Evolutionary conservation across 92 coral and sea anemone species (phyloP), one percentile per base, ranked within the genome.

Genomic region (Parazoanthus darwini): DNA sequence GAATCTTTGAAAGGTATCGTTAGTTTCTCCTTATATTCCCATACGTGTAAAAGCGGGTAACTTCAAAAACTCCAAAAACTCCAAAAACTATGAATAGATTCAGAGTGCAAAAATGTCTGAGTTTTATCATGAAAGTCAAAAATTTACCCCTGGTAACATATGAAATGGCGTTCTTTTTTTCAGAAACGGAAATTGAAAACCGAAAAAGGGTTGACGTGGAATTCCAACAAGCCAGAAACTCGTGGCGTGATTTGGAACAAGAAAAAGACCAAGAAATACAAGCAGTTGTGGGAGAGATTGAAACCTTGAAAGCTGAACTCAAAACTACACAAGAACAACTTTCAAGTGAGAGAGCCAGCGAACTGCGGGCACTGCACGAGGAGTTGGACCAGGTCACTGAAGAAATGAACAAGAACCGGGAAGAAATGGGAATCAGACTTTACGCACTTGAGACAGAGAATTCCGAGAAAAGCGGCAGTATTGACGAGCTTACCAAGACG

Each of bases 131-230:
- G 66, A 58, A 58, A 3, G 66, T 63, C 20, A 63, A 20, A 63
- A 7, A 20, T 63, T 18, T 20, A 18, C n/a, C 3, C 7, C 26
- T 2, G 22, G 18, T 82, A 43, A 70, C 29, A 70, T 26, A 83
- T 38, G 20, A 23, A 23, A 16, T 84, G 29, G 1, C 51, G 3
- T 44, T 56, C 39, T 46, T 77, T 80, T 54, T 89, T 86, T 82
- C 84, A 92, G 94, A 92, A 79, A 87, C 80, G 42, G 94, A 92
- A 70, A 71, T 92, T 35, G 85, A 92, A 76, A 74, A 54, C 25
- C 84, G 90, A 29, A 85, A 89, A 54, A 54, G 58, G 13, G 25
- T 92, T 25, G 22, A 48, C 23, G 66, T 15, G 4, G 85, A 86
- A 8, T 72, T 87, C 72, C 81, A 89, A 16, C 82, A 90, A 66